Evolutionary conservation across 2,888 invertebrate species (phyloP).

Genomic region (Heliconius ismenius): DNA sequence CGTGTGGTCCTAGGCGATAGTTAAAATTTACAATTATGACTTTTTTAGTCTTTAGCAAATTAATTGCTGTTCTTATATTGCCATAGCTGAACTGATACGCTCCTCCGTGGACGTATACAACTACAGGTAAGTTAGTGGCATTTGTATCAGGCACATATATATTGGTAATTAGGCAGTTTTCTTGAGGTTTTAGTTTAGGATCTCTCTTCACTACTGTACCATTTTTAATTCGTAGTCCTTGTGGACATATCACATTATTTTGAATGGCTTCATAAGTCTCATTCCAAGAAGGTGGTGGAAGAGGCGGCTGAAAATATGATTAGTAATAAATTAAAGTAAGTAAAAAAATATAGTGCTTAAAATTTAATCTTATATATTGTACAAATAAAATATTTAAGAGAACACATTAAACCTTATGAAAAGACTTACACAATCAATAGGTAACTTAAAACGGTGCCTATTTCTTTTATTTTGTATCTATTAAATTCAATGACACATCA

Average conservation of each 20-base stretch:
- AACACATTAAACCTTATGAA: too few species aligned
- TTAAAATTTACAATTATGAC: conserved; percentile 51
- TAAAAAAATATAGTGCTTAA: too few species aligned
- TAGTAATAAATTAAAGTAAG: not conserved
- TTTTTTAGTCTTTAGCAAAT: conserved; percentile 51
- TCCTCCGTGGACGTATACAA: conserved; percentile 71
- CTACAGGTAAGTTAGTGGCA: conserved; percentile 55
- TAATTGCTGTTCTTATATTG: conserved; percentile 44
- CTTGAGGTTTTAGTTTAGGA: conserved; percentile 31
- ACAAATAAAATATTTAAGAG: too few species aligned
- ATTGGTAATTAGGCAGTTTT: conserved; percentile 51
- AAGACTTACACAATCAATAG: too few species aligned
- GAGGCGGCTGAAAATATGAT: conserved; percentile 50
- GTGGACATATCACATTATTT: conserved; percentile 51
- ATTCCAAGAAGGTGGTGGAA: conserved; percentile 54
- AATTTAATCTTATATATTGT: too few species aligned
- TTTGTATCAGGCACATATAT: conserved; percentile 50
- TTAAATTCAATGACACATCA: too few species aligned
- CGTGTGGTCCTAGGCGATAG: conserved; percentile 48
- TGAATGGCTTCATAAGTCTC: conserved; percentile 51
- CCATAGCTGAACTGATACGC: conserved; percentile 63
- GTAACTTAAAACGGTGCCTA: too few species aligned
- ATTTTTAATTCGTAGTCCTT: conserved; percentile 35
- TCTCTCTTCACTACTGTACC: not conserved
- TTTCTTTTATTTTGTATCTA: too few species aligned